Evolutionary conservation across 2,113 vertebrate genomes (phyloP).

Genomic region (Neopipo cinnamomea): DNA sequence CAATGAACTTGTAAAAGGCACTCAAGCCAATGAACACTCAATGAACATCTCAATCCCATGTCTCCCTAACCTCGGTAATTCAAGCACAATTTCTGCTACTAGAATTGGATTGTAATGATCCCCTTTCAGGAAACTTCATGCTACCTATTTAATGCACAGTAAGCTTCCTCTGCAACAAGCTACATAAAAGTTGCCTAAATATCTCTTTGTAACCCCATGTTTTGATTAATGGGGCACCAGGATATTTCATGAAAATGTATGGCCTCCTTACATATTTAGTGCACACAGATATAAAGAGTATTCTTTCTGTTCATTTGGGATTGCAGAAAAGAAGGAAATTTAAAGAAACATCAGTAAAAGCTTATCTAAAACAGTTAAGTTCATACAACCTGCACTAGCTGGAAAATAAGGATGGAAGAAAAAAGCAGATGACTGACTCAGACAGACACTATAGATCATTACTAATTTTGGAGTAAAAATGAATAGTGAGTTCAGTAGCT

Average conservation of each 20-base stretch:
- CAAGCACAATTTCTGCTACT: neutral
- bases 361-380: neutral
- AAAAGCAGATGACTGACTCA: neutral
- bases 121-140: neutral
- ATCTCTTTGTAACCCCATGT: neutral
- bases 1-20: neutral
- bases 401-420: neutral
- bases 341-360: neutral
- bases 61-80: neutral
- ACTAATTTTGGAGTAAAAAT: neutral
- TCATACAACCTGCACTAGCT: neutral
- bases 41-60: neutral
- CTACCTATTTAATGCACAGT: neutral
- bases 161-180: neutral
- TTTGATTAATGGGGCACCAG: neutral
- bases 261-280: neutral
- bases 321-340: neutral
- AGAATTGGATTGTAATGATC: neutral
- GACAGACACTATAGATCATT: neutral
- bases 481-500: neutral
- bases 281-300: neutral
- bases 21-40: neutral
- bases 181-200: neutral
- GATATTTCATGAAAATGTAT: neutral
- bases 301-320: neutral